A percentile compares a stretch with the other conserved stretches of the same genome.
Conservation (phyloP, 2,888 invertebrate species). For the Drosophila paranaensis region DNA sequence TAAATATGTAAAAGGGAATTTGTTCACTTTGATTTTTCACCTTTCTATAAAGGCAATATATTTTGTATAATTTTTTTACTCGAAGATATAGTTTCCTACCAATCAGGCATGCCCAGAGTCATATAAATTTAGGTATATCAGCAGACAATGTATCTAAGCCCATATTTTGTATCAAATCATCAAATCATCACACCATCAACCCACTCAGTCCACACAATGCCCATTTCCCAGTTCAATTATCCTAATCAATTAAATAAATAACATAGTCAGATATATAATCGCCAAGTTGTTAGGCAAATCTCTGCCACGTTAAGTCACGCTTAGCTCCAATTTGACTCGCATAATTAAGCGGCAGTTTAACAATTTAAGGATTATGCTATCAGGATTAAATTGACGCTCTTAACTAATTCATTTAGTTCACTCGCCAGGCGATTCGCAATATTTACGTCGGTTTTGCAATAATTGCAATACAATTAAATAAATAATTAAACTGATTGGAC, state of each 20-base stretch:
- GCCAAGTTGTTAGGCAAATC: background rate
- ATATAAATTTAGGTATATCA: background rate
- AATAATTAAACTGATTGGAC: constrained; percentile 34
- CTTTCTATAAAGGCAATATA: background rate
- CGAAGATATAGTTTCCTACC: too few relatives aligned
- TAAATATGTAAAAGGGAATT: background rate
- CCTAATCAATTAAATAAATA: background rate
- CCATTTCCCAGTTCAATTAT: background rate
- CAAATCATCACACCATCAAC: too few relatives aligned
- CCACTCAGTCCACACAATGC: background rate
- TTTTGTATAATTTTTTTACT: background rate
- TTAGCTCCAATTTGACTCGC: background rate
- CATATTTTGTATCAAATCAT: too few relatives aligned
- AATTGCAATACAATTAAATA: constrained; percentile 50
- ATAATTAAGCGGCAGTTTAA: background rate
- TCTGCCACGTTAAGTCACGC: background rate
- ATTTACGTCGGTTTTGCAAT: background rate
- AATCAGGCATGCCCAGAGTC: too few relatives aligned
- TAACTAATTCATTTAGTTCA: constrained; percentile 41
- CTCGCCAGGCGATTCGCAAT: constrained; percentile 5
- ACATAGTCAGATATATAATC: background rate
- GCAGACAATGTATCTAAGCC: background rate
- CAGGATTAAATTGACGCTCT: constrained; percentile 1
- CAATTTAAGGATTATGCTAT: constrained; percentile 8
- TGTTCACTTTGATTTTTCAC: background rate